Conservation (phyloP, 1,140 invertebrate genomes). For the Megathymus violae region DNA sequence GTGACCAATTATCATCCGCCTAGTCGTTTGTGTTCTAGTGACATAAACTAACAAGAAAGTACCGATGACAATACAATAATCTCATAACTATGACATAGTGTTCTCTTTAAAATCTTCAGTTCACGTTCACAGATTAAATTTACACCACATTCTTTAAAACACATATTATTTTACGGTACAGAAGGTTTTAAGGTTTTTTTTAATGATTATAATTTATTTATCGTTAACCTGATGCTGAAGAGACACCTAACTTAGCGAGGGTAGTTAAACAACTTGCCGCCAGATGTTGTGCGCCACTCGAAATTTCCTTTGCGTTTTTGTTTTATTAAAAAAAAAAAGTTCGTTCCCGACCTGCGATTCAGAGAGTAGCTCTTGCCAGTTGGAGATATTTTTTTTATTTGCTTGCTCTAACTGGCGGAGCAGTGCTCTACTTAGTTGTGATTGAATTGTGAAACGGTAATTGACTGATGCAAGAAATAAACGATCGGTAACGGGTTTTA, state of each 20-base stretch:
- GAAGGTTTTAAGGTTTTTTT: too few species aligned
- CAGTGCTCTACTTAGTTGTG: slow-evolving; percentile 3
- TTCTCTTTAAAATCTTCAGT: too few species aligned
- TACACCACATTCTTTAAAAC: too few species aligned
- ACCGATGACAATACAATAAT: too few species aligned
- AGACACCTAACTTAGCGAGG: not conserved
- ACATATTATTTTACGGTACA: too few species aligned
- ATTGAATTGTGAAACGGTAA: slow-evolving; percentile 3
- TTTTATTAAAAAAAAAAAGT: slow-evolving; percentile 42
- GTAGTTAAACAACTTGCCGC: slow-evolving; percentile 32
- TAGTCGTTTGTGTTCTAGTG: too few species aligned
- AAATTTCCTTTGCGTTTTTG: slow-evolving; percentile 34
- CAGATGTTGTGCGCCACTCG: slow-evolving; percentile 25
- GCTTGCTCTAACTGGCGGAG: not conserved
- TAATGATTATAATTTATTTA: not conserved
- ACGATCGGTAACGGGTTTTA: too few species aligned
- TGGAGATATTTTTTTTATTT: slow-evolving; percentile 24
- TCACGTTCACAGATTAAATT: too few species aligned
- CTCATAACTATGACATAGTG: too few species aligned
- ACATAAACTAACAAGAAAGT: too few species aligned
- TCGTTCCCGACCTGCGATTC: slow-evolving; percentile 22
- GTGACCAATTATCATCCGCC: too few species aligned
- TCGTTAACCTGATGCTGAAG: not conserved
- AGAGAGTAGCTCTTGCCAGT: slow-evolving; percentile 6
- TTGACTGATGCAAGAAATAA: too few species aligned